A percentile compares a stretch with the other conserved stretches of the same genome.
phyloP scores from a whole-genome alignment of 2,113 vertebrate species.

The Xiphophorus maculatus region DNA sequence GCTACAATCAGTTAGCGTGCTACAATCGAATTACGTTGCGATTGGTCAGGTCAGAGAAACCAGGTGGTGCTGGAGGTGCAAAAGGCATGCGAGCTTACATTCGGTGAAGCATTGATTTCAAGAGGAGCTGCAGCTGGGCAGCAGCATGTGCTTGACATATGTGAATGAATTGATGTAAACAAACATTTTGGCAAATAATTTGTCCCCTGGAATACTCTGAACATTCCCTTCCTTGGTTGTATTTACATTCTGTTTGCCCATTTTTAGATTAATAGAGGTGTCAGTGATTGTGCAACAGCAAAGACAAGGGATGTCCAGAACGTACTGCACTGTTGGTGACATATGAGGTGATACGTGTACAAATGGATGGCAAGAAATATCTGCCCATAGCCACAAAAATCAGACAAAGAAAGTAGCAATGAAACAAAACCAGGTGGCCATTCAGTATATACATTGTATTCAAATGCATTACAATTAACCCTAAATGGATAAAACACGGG shows the following conservation, averaged over 20 bases:
- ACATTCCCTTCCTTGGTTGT: slow-evolving; percentile 50
- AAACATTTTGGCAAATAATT: slow-evolving; percentile 50
- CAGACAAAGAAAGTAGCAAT: slow-evolving; percentile 62
- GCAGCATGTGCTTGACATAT: slow-evolving; percentile 63
- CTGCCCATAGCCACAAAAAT: slow-evolving; percentile 59
- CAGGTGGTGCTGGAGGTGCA: slow-evolving; percentile 62
- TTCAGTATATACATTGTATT: slow-evolving; percentile 75
- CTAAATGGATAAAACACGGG: slow-evolving; percentile 65
- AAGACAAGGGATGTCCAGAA: slow-evolving; percentile 50
- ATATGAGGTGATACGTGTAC: slow-evolving; percentile 37
- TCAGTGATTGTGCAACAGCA: slow-evolving; percentile 70
- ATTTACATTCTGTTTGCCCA: slow-evolving; percentile 71
- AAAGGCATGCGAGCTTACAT: slow-evolving; percentile 81
- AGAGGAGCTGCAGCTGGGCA: slow-evolving; percentile 56
- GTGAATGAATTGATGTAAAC: slow-evolving; percentile 57
- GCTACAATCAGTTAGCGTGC: slow-evolving; percentile 78
- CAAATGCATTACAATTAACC: slow-evolving; percentile 69
- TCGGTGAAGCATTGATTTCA: slow-evolving; percentile 65
- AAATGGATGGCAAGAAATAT: slow-evolving; percentile 59
- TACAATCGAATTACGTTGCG: slow-evolving; percentile 68
- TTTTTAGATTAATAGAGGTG: slow-evolving; percentile 21
- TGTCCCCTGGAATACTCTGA: slow-evolving; percentile 18
- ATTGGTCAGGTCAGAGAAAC: slow-evolving; percentile 35
- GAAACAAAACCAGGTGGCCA: slow-evolving; percentile 66
- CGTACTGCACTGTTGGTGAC: slow-evolving; percentile 27